phyloP scores from a whole-genome alignment of 2,888 invertebrate species.

The Drosophila fungiperda region DNA sequence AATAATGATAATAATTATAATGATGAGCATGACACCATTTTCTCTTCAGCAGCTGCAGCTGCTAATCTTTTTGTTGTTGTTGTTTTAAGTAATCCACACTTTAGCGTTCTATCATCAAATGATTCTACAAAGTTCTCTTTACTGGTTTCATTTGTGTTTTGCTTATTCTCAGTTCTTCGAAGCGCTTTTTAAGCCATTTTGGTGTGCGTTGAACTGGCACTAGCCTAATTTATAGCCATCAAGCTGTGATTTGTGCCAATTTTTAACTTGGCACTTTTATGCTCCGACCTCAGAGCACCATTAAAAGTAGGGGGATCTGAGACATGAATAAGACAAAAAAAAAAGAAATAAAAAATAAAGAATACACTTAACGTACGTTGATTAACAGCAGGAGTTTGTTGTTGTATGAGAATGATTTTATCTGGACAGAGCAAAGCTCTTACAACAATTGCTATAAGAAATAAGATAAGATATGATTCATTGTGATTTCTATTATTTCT shows the following conservation, averaged over 20 bases:
- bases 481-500: not conserved
- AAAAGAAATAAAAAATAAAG: not conserved
- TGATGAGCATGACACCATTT: constrained; percentile 59
- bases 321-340: not conserved
- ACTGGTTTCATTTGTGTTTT: not conserved
- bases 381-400: constrained; percentile 6
- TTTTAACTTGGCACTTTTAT: constrained; percentile 27
- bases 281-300: constrained; percentile 8
- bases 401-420: not conserved
- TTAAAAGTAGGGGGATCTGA: constrained; percentile 1
- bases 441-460: not conserved
- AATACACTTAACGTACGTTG: not conserved
- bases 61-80: constrained; percentile 7
- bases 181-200: constrained; percentile 27
- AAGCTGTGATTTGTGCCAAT: constrained; percentile 72
- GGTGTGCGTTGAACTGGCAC: constrained; percentile 20
- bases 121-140: constrained; percentile 8
- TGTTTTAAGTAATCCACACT: constrained; percentile 45
- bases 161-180: constrained; percentile 1
- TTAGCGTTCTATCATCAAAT: constrained; percentile 39
- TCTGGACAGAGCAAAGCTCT: not conserved
- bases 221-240: constrained; percentile 65
- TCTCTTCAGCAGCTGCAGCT: constrained; percentile 9
- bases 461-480: not conserved
- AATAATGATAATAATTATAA: constrained; percentile 51